Base-by-base conservation (phyloP, 2,888 invertebrate species). In the Petrophora chlorosata region DNA sequence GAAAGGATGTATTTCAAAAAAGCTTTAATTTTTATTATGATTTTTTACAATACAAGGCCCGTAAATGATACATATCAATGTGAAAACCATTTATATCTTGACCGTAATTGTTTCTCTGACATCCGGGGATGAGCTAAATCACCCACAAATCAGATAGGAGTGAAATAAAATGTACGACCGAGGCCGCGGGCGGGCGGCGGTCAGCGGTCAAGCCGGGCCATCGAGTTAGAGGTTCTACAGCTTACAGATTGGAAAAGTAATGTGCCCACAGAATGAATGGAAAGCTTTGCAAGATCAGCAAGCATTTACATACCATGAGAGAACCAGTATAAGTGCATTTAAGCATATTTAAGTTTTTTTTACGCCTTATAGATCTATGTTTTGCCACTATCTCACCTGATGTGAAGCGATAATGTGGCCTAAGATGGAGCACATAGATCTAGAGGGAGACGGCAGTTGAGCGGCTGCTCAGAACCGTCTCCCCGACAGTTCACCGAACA, bases 31-130 rank as follows among this genome's bases (percentile, higher is more conserved):
- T 19, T 19, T 19, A 4, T 5, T 7, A 19, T 19, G 19, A 5
- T 4, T 19, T 19, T 19, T 5, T 4, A 1, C 19, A 5, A 7
- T 19, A 19, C 1, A 19, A n/a, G n/a, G n/a, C 19, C 13, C 34
- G 3, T 7, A 35, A 23, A 14, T 17, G 10, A 30, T 10, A 12
- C 14, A 43, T 40, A 43, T 39, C 54, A 51, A 53, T 46, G 44
- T 22, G 29, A 52, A 50, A 45, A 32, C 48, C 56, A 54, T 56
- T 53, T 52, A 51, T 56, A 53, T 53, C 43, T 50, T 40, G 30
- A 9, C 23, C 49, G 79, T 84, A 83, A 85, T 85, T 85, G 84
- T 85, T 85, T 85, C 73, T 74, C 62, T 61, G 65, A 64, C 30
- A 35, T 62, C 63, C 69, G 66, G 71, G 56, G 59, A 63, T 62